A percentile compares a stretch with the other conserved stretches of the same genome.
Evolutionary conservation across 2,888 invertebrate genomes (phyloP).

Genomic region (Arctia plantaginis): DNA sequence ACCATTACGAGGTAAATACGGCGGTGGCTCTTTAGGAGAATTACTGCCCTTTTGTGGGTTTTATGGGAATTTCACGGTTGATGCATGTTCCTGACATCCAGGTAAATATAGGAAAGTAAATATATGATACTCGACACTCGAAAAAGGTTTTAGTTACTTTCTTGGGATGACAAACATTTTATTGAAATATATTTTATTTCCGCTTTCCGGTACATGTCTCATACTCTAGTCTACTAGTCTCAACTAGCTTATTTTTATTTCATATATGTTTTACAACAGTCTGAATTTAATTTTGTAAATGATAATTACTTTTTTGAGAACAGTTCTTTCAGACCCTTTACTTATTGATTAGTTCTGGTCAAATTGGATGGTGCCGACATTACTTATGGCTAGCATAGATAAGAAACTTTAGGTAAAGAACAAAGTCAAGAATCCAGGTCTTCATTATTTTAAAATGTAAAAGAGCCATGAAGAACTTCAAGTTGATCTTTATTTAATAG

Average conservation of each 20-base stretch:
- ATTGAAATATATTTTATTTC: not conserved
- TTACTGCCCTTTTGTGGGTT: constrained; percentile 38
- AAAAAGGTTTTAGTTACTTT: constrained; percentile 25
- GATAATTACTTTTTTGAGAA: not conserved
- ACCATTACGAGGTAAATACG: constrained; percentile 48
- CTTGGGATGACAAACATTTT: constrained; percentile 15
- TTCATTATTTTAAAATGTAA: too few relatives aligned
- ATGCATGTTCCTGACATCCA: constrained; percentile 22
- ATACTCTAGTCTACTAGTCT: too few relatives aligned
- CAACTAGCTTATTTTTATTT: not conserved
- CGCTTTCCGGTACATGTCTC: not conserved
- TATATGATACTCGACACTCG: constrained; percentile 16
- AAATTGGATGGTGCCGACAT: too few relatives aligned
- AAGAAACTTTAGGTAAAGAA: too few relatives aligned
- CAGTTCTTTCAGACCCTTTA: not conserved
- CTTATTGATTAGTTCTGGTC: too few relatives aligned
- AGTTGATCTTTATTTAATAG: too few relatives aligned
- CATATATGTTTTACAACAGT: not conserved
- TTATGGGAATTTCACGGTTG: constrained; percentile 32
- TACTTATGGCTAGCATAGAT: too few relatives aligned
- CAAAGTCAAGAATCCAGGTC: not conserved
- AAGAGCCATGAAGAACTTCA: too few relatives aligned
- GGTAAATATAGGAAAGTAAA: constrained; percentile 37
- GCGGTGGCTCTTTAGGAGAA: constrained; percentile 33
- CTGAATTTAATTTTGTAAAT: not conserved